Evolutionary conservation across 2,797 vertebrate genomes (phyloP).

Genomic region (Sorex maritimensis): DNA sequence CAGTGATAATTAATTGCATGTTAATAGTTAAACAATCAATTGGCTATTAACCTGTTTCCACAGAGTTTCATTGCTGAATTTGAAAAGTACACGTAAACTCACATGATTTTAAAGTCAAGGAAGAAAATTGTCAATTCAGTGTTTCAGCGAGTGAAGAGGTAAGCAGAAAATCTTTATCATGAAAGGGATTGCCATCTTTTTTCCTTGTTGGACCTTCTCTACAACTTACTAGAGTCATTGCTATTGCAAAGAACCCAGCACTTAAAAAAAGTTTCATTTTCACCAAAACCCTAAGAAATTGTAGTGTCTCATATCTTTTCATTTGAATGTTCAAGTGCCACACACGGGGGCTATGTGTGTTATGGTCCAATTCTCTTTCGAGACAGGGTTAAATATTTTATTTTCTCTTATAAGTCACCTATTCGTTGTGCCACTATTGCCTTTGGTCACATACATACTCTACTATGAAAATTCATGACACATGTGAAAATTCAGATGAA

Average conservation of each 20-base stretch:
- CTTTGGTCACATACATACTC: background rate
- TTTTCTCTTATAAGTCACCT: background rate
- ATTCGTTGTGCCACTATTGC: background rate
- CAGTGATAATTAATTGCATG: no score
- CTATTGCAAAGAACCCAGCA: background rate
- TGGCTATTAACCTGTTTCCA: background rate
- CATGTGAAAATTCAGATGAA: background rate
- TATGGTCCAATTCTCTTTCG: background rate
- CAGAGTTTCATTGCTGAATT: background rate
- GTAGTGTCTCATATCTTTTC: background rate
- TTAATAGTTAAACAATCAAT: no score
- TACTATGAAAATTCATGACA: background rate
- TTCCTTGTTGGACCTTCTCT: background rate
- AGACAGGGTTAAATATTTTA: background rate
- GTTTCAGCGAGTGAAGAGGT: background rate
- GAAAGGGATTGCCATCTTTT: background rate
- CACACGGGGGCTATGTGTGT: background rate
- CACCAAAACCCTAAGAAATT: background rate
- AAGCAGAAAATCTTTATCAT: background rate
- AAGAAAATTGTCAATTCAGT: background rate
- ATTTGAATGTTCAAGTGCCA: background rate
- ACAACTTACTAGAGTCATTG: background rate
- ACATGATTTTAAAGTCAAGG: constrained; percentile 3
- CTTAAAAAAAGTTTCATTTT: background rate
- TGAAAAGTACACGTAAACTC: constrained; percentile 21